These are phyloP conservation scores for Pentalonia nigronervosa DNA, from an alignment of 1,140 invertebrate genomes.

Conservation along the genomic window DNA sequence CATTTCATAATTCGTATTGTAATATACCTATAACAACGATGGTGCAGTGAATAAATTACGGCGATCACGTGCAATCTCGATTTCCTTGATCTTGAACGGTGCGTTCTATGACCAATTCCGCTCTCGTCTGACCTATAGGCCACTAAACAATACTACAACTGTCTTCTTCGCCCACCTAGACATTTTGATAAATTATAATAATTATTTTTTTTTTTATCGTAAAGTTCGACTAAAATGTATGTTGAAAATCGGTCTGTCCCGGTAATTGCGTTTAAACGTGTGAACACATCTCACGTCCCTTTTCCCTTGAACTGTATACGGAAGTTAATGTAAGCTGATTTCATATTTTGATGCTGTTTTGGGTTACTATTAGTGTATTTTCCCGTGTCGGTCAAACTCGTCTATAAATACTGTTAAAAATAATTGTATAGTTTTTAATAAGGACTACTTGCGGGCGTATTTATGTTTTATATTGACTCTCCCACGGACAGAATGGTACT, in stretches of 20 bases:
- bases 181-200: background rate
- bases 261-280: slow-evolving; percentile 33
- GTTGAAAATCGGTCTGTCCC: background rate
- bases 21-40: background rate
- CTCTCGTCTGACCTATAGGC: slow-evolving; percentile 16
- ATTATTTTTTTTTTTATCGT: background rate
- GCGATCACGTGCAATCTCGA: background rate
- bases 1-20: background rate
- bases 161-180: background rate
- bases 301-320: background rate
- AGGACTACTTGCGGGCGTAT: background rate
- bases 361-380: background rate
- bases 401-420: background rate
- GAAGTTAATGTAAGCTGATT: background rate
- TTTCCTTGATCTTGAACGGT: slow-evolving; percentile 9
- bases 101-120: background rate
- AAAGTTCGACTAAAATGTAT: background rate
- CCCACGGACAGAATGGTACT: background rate
- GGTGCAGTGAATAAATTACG: background rate
- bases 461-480: background rate
- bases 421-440: background rate
- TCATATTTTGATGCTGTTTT: background rate
- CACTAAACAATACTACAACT: background rate
- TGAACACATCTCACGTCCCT: slow-evolving; percentile 31
- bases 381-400: background rate